Base-by-base conservation (phyloP, 2,113 vertebrate genomes). In the Thymallus thymallus region DNA sequence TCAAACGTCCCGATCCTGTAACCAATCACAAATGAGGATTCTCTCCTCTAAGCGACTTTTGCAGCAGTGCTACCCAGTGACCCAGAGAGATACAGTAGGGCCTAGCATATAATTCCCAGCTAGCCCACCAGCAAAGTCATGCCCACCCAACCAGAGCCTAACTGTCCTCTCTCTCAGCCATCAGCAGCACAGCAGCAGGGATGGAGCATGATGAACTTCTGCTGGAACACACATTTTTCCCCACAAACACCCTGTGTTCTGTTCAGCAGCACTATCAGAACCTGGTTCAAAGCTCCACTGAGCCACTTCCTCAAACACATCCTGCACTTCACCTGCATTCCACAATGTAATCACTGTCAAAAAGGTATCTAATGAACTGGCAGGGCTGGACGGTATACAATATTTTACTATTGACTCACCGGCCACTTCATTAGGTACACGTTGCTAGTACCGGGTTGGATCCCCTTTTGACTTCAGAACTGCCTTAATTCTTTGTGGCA, bases 101-200 rank as follows among this genome's bases (percentile, higher is more conserved):
- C 76, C 72, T 41, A 78, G 69, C 66, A 82, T 88, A 73, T 83
- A 64, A 58, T 80, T 58, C 77, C 35, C 69, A 79, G 85, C 79
- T 76, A 83, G 76, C 81, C 90, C 80, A 89, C 51, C 77, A 67
- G 81, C 69, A 83, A 89, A 89, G 86, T 91, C 88, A 90, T 84
- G 77, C 35, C 69, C 82, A 78, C 80, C 88, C 85, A 87, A 81
- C 81, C 85, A 83, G 80, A 87, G 30, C 68, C 73, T 68, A 86
- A 86, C 73, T 82, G 80, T 78, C 79, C 66, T 85, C 67, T 76
- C 83, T 84, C 23, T n/a, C 24, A 1, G 61, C 67, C 67, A n/a
- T 29, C 13, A 29, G 62, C 62, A 16, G 32, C 20, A 26, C 3
- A 66, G 58, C 16, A 22, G 58, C 4, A n/a, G 24, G 13, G 62